Base-by-base conservation (phyloP, 1,140 invertebrate genomes). In the Sminthurinus signatus region DNA sequence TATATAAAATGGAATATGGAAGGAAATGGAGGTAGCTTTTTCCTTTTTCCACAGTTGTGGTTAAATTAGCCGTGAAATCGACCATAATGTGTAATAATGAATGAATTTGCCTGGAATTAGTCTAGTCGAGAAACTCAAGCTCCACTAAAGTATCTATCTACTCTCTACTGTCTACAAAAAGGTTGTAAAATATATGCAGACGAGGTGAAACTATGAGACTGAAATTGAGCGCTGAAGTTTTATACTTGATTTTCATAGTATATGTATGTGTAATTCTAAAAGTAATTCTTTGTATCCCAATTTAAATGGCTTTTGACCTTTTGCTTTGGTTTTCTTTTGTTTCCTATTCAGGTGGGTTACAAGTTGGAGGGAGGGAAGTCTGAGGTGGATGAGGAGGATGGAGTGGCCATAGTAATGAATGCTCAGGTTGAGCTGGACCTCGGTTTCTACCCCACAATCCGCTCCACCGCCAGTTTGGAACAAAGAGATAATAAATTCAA, bases 341-440 rank as follows among this genome's bases (percentile, higher is more conserved):
- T 44, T 48, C 54, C 60, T 36, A 23, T 46, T n/a, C 57, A 72
- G 70, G 54, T 62, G 21, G 70, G 70, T 3, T 64, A 64, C 55
- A 67, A 69, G 28, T 54, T 69, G 39, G 54, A 62, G 46, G 67
- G 70, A 4, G 67, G 59, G 19, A 59, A 23, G 39, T 67, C 70
- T 1, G 66, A 68, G 31, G 60, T 57, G 36, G 70, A 71, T 3
- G 66, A 66, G 29, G 66, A 59, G 28, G 61, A 63, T 2, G 52
- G 21, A 8, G 23, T 64, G 27, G 55, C 64, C 0, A 42, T n/a
- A 2, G 54, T 72, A 17, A 51, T 44, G 39, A 66, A 67, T 28
- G 39, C 57, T 17, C 36, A 64, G 23, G 8, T 72, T 1, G 70
- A 72, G 59, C 42, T 72, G 50, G 61, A 69, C 54, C 44, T 36